These are phyloP conservation scores for Idaea biselata DNA, from an alignment of 2,888 invertebrate genomes.

Conservation along the genomic window DNA sequence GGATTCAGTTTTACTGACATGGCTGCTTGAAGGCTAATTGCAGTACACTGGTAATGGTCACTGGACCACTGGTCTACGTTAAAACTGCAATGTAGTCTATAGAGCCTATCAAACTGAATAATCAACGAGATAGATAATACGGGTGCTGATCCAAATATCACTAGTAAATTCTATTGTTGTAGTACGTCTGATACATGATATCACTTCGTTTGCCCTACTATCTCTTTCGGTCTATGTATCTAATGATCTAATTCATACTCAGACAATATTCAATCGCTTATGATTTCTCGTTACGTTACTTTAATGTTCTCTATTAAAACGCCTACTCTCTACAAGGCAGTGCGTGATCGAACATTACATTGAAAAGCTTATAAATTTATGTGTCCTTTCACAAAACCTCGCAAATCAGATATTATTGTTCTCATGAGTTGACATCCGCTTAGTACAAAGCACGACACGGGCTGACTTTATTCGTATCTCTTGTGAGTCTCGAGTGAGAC, in stretches of 20 bases:
- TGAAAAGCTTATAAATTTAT: conserved; percentile 24
- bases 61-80: too few species aligned
- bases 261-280: conserved; percentile 1
- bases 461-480: conserved; percentile 23
- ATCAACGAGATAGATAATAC: too few species aligned
- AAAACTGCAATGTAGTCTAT: too few species aligned
- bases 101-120: too few species aligned
- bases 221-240: not conserved
- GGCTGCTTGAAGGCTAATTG: too few species aligned
- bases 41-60: too few species aligned
- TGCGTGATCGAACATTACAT: conserved; percentile 36
- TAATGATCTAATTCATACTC: not conserved
- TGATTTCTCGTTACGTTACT: not conserved
- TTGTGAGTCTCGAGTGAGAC: too few species aligned
- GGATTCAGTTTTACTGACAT: too few species aligned
- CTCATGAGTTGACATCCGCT: conserved; percentile 40
- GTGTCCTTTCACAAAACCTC: conserved; percentile 31
- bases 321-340: conserved; percentile 18
- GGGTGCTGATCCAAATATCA: too few species aligned
- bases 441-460: conserved; percentile 35
- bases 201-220: not conserved
- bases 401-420: conserved; percentile 44
- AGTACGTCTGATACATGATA: too few species aligned
- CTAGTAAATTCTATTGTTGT: too few species aligned
- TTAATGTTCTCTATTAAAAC: conserved; percentile 5